Evolutionary conservation across 2,113 vertebrate species (phyloP), one percentile per base, ranked within the genome.

Genomic region (Perca fluviatilis): DNA sequence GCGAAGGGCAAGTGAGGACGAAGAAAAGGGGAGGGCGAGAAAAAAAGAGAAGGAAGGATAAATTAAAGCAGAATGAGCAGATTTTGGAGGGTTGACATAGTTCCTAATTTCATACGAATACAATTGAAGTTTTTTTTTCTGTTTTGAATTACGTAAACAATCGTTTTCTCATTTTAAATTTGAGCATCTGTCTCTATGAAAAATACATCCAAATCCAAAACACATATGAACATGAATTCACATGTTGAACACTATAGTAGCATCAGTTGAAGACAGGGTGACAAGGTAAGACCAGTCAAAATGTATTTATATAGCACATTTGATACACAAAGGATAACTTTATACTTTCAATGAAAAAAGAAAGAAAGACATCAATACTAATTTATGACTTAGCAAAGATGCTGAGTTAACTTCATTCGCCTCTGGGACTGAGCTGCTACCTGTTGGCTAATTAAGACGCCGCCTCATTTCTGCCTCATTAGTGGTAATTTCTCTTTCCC

Each of bases 391-490:
- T 13, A 15, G 56, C 47, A 56, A 49, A 33, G 9, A 25, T 54
- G 68, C 46, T 54, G 64, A 16, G 30, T 73, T 51, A 57, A 80
- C 23, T 25, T 51, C 25, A 3, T 36, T 25, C 2, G 3, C 89
- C 87, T 82, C 60, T 58, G 90, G 91, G 91, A 91, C 77, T 1
- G 0, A 61, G 67, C 87, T 19, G 40, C 78, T 80, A 94, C 93
- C 94, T 93, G 85, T 84, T 67, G 18, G 69, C 84, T 93, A 92
- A 94, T 94, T 93, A 94, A 94, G 83, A 83, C 51, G 40, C 30
- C 7, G 69, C 79, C 87, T 92, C 74, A 62, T 90, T 85, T 82
- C 21, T 84, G 27, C 84, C 90, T 95, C 91, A 91, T 95, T 95
- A 95, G 89, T 10, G 60, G 6, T 92, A 65, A 89, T 90, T 90